These are phyloP conservation scores for Bemisia tabaci DNA, from an alignment of 1,140 invertebrate genomes.

Conservation along the genomic window DNA sequence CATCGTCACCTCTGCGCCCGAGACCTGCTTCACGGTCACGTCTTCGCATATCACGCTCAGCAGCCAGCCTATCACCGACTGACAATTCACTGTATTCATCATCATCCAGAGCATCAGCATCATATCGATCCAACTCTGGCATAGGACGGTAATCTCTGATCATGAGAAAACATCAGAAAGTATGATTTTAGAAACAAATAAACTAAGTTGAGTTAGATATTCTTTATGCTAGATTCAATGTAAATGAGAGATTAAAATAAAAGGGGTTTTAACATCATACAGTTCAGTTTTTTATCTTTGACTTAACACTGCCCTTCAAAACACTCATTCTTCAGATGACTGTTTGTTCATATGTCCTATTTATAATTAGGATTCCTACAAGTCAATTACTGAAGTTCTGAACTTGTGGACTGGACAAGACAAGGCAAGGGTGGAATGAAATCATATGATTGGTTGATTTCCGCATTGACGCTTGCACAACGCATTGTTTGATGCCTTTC, in stretches of 20 bases:
- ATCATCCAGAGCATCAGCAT: constrained; percentile 73
- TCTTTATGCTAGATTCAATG: background rate
- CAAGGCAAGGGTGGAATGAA: no score
- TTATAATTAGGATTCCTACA: no score
- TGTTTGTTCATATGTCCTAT: no score
- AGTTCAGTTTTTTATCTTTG: no score
- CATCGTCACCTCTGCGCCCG: constrained; percentile 56
- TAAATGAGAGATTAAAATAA: background rate
- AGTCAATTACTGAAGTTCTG: no score
- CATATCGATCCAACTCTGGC: constrained; percentile 88
- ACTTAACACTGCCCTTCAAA: no score
- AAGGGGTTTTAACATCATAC: no score
- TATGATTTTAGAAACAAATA: constrained; percentile 9
- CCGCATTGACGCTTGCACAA: no score
- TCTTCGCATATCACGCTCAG: constrained; percentile 72
- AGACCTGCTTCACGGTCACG: constrained; percentile 76
- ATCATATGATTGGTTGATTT: no score
- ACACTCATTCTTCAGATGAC: no score
- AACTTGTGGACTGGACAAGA: no score
- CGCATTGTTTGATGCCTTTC: no score
- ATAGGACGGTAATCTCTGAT: constrained; percentile 89
- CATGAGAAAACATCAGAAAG: constrained; percentile 10
- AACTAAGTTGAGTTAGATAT: constrained; percentile 13
- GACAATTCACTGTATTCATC: constrained; percentile 80
- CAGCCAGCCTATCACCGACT: constrained; percentile 66